phyloP scores from a whole-genome alignment of 2,113 vertebrate species.

The Pseudorasbora parva region DNA sequence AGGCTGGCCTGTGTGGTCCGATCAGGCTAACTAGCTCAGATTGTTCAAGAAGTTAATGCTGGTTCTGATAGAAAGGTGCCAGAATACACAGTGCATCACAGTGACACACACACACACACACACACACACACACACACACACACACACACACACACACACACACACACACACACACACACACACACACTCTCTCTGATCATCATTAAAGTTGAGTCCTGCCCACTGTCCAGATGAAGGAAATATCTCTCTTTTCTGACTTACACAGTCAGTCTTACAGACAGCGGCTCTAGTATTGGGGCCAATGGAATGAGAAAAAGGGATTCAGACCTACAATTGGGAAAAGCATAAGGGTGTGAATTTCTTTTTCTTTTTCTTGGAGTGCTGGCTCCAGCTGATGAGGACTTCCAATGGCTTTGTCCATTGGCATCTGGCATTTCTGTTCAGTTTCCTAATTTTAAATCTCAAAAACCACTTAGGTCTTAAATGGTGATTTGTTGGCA shows the following conservation, averaged over 20 bases:
- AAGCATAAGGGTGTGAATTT: constrained; percentile 54
- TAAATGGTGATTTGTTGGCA: not conserved
- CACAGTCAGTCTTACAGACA: not conserved
- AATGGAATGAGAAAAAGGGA: not conserved
- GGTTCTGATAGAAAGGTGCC: no score
- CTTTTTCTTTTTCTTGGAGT: constrained; percentile 49
- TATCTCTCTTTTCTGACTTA: not conserved
- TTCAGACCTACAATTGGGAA: not conserved
- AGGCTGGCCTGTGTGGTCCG: no score
- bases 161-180: no score
- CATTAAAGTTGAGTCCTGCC: not conserved
- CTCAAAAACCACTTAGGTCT: not conserved
- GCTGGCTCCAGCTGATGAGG: constrained; percentile 47
- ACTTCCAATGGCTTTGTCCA: not conserved
- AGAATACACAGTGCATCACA: no score
- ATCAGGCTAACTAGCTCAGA: no score
- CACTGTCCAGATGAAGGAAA: not conserved
- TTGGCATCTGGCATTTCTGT: constrained; percentile 6
- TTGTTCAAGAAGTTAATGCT: no score
- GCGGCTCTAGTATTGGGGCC: not conserved
- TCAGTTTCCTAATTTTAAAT: not conserved
- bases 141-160: no score
- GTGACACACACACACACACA: no score
- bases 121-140: no score
- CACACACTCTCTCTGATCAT: no score